Percentiles rank a stretch among this genome's conserved stretches.
Evolutionary conservation across 2,113 vertebrate species (phyloP).

Genomic region (Sinocyclocheilus grahami): DNA sequence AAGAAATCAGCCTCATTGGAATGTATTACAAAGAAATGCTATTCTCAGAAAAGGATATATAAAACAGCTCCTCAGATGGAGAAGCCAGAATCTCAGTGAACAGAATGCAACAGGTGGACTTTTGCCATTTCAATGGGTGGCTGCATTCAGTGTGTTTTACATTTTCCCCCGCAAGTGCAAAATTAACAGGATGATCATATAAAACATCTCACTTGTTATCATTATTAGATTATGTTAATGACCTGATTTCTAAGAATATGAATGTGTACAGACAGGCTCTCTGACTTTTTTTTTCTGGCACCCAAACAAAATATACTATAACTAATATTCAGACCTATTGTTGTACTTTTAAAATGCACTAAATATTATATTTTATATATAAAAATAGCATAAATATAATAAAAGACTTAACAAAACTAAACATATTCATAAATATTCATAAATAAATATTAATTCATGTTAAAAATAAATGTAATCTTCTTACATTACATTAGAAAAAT

Average conservation of each 20-base stretch:
- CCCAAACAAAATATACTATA: background rate
- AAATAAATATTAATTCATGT: too few species aligned
- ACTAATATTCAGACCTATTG: background rate
- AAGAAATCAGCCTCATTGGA: background rate
- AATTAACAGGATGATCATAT: background rate
- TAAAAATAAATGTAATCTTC: too few species aligned
- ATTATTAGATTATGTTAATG: too few species aligned
- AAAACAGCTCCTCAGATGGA: slow-evolving; percentile 31
- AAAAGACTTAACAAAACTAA: too few species aligned
- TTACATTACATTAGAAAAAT: too few species aligned
- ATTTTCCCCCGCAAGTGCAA: background rate
- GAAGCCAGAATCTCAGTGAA: slow-evolving; percentile 28
- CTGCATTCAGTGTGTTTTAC: background rate
- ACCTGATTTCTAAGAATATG: background rate
- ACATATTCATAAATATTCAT: too few species aligned
- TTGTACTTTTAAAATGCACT: background rate
- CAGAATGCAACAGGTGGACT: background rate
- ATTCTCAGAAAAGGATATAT: slow-evolving; percentile 30
- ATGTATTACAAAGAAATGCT: slow-evolving; percentile 5
- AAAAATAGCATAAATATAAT: too few species aligned
- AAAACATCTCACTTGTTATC: background rate
- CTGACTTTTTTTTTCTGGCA: background rate
- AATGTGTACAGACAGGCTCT: background rate
- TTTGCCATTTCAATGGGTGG: background rate
- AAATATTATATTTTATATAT: background rate